Evolutionary conservation across 1,140 invertebrate genomes (phyloP).

Genomic region (Neuroterus valhalla): DNA sequence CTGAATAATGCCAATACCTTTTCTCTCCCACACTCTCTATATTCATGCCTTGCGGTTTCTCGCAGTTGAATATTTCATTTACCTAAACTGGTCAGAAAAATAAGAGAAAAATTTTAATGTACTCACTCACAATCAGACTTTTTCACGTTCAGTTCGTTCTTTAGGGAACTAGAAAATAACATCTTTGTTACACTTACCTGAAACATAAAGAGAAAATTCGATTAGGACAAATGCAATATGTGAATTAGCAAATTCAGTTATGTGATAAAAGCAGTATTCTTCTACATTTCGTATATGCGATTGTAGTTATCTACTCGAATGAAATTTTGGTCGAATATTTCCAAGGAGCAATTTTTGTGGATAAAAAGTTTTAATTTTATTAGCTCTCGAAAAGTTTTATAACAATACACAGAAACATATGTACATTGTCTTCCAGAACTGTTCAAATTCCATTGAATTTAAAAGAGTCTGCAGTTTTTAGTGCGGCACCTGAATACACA

Average conservation of each 20-base stretch:
- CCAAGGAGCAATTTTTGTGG: too few relatives aligned
- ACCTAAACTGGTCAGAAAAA: too few relatives aligned
- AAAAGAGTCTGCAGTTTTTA: conserved; percentile 1
- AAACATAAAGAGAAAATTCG: conserved; percentile 27
- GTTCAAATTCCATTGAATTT: not conserved
- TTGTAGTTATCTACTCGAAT: not conserved
- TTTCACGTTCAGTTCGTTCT: not conserved
- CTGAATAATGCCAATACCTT: not conserved
- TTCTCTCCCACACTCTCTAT: not conserved
- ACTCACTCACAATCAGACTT: not conserved
- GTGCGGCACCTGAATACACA: not conserved
- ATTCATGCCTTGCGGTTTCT: too few relatives aligned
- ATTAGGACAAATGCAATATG: not conserved
- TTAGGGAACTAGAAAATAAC: not conserved
- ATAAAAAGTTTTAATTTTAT: too few relatives aligned
- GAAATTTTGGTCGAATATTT: not conserved
- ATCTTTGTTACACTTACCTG: conserved; percentile 37
- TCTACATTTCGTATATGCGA: not conserved
- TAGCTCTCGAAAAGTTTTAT: not conserved
- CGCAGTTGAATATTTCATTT: too few relatives aligned
- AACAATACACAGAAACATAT: not conserved
- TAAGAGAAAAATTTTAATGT: not conserved
- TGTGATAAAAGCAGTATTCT: not conserved
- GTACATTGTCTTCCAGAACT: not conserved
- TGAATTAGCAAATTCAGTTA: not conserved